Base-by-base conservation (phyloP, 2,888 invertebrate genomes). In the Thymelicus sylvestris region DNA sequence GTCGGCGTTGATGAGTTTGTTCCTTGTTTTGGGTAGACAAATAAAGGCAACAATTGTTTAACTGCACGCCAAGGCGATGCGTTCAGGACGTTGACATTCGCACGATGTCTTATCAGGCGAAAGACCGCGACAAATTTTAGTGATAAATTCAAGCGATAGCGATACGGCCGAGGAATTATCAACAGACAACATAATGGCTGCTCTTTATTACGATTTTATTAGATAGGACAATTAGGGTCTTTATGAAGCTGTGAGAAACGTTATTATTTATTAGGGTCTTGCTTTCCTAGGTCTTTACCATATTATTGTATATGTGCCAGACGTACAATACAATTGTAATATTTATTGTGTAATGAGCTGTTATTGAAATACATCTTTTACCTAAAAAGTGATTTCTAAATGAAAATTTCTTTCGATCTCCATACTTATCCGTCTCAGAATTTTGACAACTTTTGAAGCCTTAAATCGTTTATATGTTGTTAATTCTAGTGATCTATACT, bases 181-280 rank as follows among this genome's bases (percentile, higher is more conserved):
- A 74, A 60, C 72, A 62, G 60, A 72, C 67, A 69, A 72, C 65
- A 73, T 71, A 72, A 72, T 70, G 71, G 73, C 62, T 70, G 71
- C 66, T 66, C 74, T 66, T 74, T 69, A 73, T 72, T 67, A 67
- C 38, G 41, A 61, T 74, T 72, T 76, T 71, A 77, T 73, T 77
- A 59, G 72, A 70, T 65, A 50, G 48, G 67, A 71, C 74, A 19
- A 57, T 48, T 48, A 48, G 12, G 15, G 62, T 5, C 57, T 19
- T 48, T 67, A 60, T 66, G 15, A 15, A 24, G 13, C n/a, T n/a
- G 47, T 4, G 38, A 38, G 3, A 31, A 31, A 31, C 31, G 31
- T 31, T 38, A n/a, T 15, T 2, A 8, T 15, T 59, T 66, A 59
- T 59, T 47, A 0, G 31, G 31, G 31, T 31, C 31, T 31, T 31